These are phyloP conservation scores for Anhinga anhinga DNA, from an alignment of 2,113 vertebrate species.

Conservation along the genomic window DNA sequence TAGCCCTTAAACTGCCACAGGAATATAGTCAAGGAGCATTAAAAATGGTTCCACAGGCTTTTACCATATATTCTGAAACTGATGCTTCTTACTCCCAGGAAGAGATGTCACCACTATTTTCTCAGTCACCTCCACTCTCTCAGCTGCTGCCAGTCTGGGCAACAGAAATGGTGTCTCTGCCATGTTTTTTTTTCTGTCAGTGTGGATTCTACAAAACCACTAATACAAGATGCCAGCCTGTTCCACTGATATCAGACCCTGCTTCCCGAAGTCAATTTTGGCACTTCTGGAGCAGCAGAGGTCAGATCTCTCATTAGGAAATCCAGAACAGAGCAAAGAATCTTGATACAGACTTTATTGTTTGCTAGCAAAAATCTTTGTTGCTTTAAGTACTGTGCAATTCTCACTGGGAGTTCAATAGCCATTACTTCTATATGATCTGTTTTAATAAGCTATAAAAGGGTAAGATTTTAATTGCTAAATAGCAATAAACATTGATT, in stretches of 20 bases:
- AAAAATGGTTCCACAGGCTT: background rate
- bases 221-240: background rate
- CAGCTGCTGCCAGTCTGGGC: background rate
- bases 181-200: background rate
- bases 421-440: conserved; percentile 1
- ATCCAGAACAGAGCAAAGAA: background rate
- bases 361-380: background rate
- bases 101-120: background rate
- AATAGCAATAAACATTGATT: conserved; percentile 37
- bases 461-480: conserved; percentile 34
- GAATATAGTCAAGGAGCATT: background rate
- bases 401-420: background rate
- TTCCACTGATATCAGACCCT: background rate
- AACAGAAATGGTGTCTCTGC: background rate
- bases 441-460: conserved; percentile 39
- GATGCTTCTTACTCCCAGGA: background rate
- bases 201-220: background rate
- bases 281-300: background rate
- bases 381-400: background rate
- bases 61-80: background rate
- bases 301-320: background rate
- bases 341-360: background rate
- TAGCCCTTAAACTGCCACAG: background rate
- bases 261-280: background rate
- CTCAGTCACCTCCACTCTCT: background rate